Percentiles rank a stretch among this genome's conserved stretches.
Evolutionary conservation across 1,140 invertebrate species (phyloP).

Genomic region (Apis dorsata): DNA sequence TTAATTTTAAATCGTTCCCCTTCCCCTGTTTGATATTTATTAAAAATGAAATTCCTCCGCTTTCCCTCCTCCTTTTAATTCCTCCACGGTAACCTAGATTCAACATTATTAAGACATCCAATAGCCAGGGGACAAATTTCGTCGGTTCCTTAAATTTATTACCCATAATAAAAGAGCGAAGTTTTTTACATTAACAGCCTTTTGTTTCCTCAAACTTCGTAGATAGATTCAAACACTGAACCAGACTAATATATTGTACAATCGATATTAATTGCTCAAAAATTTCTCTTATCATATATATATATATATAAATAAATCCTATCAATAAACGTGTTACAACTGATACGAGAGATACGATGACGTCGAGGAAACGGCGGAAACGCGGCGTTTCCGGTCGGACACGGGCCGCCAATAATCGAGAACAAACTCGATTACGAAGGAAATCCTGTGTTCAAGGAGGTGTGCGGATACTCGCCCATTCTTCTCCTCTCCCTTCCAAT

Average conservation of each 20-base stretch:
- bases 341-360: not conserved
- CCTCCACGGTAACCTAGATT: no score
- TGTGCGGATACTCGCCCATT: constrained; percentile 44
- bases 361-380: constrained; percentile 20
- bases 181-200: not conserved
- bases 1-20: no score
- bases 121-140: not conserved
- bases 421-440: constrained; percentile 66
- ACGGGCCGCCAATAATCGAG: constrained; percentile 62
- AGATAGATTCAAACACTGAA: not conserved
- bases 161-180: not conserved
- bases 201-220: not conserved
- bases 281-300: no score
- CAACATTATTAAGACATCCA: not conserved
- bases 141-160: not conserved
- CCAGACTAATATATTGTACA: not conserved
- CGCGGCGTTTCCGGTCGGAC: constrained; percentile 52
- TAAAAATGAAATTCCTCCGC: no score
- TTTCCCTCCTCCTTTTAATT: no score
- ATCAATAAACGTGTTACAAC: no score
- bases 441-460: constrained; percentile 62
- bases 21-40: no score
- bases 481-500: constrained; percentile 42
- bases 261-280: not conserved
- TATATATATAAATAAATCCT: no score